These are phyloP conservation scores for Cryptotermes secundus DNA, from an alignment of 1,140 invertebrate genomes.

Conservation along the genomic window DNA sequence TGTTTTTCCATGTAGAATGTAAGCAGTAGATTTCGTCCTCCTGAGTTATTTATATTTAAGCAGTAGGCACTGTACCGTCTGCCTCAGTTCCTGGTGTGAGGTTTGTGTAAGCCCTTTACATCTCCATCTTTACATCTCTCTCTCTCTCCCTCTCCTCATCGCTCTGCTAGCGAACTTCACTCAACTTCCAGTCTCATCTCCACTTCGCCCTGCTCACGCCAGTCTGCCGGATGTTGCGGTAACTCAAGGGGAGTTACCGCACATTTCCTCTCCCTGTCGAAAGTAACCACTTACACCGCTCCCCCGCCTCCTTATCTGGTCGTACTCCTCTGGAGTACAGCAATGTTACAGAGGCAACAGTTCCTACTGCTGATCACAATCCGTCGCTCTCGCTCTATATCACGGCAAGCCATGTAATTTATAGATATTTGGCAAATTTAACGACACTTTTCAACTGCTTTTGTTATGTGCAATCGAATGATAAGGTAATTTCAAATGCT, in stretches of 20 bases:
- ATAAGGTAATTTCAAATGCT: too few relatives aligned
- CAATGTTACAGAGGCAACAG: too few relatives aligned
- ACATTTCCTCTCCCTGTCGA: neutral
- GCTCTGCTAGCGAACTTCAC: neutral
- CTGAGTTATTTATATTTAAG: neutral
- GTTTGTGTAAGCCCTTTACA: neutral
- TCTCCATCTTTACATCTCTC: neutral
- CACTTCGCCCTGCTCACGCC: neutral
- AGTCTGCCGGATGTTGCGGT: constrained; percentile 1
- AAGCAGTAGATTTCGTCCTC: neutral
- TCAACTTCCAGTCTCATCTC: neutral
- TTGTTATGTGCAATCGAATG: too few relatives aligned
- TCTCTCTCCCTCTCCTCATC: neutral
- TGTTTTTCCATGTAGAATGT: neutral
- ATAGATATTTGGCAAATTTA: too few relatives aligned
- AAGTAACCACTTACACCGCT: neutral
- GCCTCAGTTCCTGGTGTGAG: neutral
- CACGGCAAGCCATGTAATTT: too few relatives aligned
- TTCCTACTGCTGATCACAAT: too few relatives aligned
- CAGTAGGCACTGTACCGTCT: neutral
- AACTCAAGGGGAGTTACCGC: neutral
- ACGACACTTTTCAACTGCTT: too few relatives aligned
- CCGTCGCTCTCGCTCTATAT: too few relatives aligned
- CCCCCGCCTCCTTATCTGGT: neutral
- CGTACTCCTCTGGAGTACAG: neutral